Percentiles rank a stretch among this genome's conserved stretches.
phyloP scores from a whole-genome alignment of 2,888 invertebrate species.

The Phyto melanocephala region DNA sequence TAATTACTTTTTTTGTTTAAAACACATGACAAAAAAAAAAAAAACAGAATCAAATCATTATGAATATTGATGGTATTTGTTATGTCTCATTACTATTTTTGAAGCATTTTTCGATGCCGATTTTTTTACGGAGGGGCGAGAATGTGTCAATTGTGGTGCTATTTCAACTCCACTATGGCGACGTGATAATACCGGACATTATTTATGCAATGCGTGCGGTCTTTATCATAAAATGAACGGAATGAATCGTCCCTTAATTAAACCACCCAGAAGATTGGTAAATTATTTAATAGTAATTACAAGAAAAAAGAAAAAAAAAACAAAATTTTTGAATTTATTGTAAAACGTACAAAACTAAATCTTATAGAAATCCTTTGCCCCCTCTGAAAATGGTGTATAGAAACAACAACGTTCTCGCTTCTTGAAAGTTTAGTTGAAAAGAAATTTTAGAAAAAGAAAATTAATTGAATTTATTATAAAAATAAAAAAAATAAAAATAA shows the following conservation, averaged over 20 bases:
- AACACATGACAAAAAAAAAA: slow-evolving; percentile 13
- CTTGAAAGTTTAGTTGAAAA: slow-evolving; percentile 66
- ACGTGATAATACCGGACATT: slow-evolving; percentile 98
- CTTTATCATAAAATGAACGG: slow-evolving; percentile 98
- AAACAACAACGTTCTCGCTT: slow-evolving; percentile 71
- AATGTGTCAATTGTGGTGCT: slow-evolving; percentile 99
- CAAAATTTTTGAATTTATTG: slow-evolving; percentile 65
- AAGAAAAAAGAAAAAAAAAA: slow-evolving; percentile 58
- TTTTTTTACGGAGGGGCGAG: slow-evolving; percentile 89
- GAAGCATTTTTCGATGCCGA: slow-evolving; percentile 79
- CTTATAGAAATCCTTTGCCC: slow-evolving; percentile 79
- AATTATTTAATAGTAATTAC: slow-evolving; percentile 66
- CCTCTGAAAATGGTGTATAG: slow-evolving; percentile 23
- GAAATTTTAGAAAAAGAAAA: slow-evolving; percentile 66
- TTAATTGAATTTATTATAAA: slow-evolving; percentile 79
- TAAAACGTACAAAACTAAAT: slow-evolving; percentile 42
- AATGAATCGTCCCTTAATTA: slow-evolving; percentile 93
- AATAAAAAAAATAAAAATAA: slow-evolving; percentile 35
- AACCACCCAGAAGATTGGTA: slow-evolving; percentile 95
- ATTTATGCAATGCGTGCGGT: slow-evolving; percentile 99
- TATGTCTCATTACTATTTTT: slow-evolving; percentile 68
- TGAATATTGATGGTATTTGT: slow-evolving; percentile 46
- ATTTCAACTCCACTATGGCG: slow-evolving; percentile 99
- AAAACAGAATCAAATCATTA: slow-evolving; percentile 21
- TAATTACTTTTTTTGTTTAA: slow-evolving; percentile 24